A percentile compares a stretch with the other conserved stretches of the same genome.
These are phyloP conservation scores for Nyctalus aviator DNA, from an alignment of 2,797 vertebrate species.

Conservation along the genomic window DNA sequence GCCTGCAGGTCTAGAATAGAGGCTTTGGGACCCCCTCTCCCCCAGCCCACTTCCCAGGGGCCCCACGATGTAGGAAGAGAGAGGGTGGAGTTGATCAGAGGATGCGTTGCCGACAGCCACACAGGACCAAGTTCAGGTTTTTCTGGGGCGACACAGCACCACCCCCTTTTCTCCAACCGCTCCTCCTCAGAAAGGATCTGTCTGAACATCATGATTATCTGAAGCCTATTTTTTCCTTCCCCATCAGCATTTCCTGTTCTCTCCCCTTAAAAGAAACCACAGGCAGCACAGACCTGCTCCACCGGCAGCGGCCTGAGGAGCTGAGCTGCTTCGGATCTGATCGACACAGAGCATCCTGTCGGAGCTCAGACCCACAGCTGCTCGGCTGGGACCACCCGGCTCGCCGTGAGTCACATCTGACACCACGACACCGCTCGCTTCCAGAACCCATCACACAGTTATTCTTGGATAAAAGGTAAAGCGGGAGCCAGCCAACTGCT, in stretches of 20 bases:
- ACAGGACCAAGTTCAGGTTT: conserved; percentile 52
- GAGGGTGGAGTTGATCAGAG: background rate
- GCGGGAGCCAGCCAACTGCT: conserved; percentile 97
- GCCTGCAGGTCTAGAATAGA: conserved; percentile 35
- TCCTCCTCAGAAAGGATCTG: conserved; percentile 69
- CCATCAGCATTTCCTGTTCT: conserved; percentile 85
- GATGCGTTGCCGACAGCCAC: conserved; percentile 19
- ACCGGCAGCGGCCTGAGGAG: conserved; percentile 84
- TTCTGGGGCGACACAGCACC: conserved; percentile 70
- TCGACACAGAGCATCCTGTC: conserved; percentile 86
- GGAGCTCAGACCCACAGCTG: conserved; percentile 88
- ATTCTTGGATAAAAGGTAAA: conserved; percentile 98
- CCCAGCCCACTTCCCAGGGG: conserved; percentile 5
- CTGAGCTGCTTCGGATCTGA: conserved; percentile 85
- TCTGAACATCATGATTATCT: conserved; percentile 73
- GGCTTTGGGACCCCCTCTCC: background rate
- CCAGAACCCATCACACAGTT: conserved; percentile 95
- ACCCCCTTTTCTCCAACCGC: conserved; percentile 66
- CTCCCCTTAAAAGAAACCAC: conserved; percentile 86
- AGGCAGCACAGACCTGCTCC: conserved; percentile 82
- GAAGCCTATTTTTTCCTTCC: conserved; percentile 42
- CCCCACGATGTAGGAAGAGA: background rate
- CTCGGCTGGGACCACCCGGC: conserved; percentile 94
- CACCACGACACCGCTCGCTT: conserved; percentile 92
- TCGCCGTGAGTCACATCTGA: conserved; percentile 92